Conservation (phyloP, 2,888 invertebrate species). For the Nezara viridula region DNA sequence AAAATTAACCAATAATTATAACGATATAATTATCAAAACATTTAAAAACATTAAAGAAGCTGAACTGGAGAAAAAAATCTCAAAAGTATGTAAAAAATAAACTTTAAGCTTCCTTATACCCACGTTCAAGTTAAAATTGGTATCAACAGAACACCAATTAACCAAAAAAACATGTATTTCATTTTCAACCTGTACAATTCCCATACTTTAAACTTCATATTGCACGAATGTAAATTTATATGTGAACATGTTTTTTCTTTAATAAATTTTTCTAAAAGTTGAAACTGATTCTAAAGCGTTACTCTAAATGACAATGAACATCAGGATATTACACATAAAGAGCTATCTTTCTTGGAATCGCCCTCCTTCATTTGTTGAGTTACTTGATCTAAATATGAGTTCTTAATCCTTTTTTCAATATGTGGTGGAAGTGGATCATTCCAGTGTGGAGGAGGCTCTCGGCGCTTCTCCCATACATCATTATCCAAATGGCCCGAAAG, state of each 20-base stretch:
- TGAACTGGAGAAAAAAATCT: background rate
- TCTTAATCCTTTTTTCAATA: constrained; percentile 78
- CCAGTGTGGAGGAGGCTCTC: constrained; percentile 85
- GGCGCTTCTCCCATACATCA: constrained; percentile 84
- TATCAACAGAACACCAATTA: background rate
- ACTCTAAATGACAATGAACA: constrained; percentile 19
- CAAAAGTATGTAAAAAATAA: background rate
- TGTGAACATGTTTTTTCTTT: background rate
- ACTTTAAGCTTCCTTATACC: background rate
- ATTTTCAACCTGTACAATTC: background rate
- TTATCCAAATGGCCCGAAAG: constrained; percentile 80
- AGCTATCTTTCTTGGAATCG: constrained; percentile 3
- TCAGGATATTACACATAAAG: constrained; percentile 61
- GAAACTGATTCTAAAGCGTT: background rate
- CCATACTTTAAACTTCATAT: background rate
- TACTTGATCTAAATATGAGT: constrained; percentile 77
- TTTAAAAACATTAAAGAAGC: no score
- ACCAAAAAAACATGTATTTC: background rate
- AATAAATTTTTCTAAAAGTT: background rate
- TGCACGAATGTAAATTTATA: background rate
- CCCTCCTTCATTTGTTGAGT: constrained; percentile 74
- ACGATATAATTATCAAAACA: background rate
- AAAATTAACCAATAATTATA: background rate
- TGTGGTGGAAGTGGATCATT: constrained; percentile 83
- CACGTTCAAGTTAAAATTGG: background rate